Conservation (phyloP, 2,888 invertebrate species). For the Drosophila vallismaia region DNA sequence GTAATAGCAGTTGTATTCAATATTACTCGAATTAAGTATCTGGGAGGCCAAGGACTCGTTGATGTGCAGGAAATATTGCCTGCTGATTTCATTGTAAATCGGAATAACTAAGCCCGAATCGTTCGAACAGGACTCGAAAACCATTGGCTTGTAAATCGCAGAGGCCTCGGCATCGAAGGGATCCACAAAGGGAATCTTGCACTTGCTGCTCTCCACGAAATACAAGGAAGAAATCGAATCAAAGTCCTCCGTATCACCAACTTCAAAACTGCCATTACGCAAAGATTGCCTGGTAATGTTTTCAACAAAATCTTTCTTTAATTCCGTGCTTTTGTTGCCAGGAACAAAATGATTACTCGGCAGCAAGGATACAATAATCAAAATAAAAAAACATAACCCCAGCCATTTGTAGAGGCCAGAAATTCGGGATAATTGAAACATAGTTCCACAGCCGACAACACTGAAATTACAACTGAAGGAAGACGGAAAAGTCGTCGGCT, state of each 20-base stretch:
- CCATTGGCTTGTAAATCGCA: neutral
- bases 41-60: neutral
- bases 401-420: neutral
- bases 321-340: no score
- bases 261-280: neutral
- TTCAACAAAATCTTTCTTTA: neutral
- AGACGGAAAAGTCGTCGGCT: neutral
- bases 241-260: neutral
- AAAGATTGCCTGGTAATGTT: neutral
- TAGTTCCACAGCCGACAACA: neutral
- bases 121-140: slow-evolving; percentile 23
- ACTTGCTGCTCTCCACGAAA: slow-evolving; percentile 16
- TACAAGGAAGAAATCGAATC: neutral
- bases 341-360: neutral
- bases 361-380: neutral
- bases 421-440: neutral
- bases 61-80: slow-evolving; percentile 21
- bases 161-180: slow-evolving; percentile 12
- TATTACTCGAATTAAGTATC: neutral
- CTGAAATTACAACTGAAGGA: neutral
- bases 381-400: neutral
- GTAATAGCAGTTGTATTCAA: neutral
- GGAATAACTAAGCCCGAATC: slow-evolving; percentile 23
- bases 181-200: slow-evolving; percentile 29
- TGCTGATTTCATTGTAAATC: neutral